Base-by-base conservation (phyloP, 2,797 vertebrate species). In the Pseudochromis fuscus region DNA sequence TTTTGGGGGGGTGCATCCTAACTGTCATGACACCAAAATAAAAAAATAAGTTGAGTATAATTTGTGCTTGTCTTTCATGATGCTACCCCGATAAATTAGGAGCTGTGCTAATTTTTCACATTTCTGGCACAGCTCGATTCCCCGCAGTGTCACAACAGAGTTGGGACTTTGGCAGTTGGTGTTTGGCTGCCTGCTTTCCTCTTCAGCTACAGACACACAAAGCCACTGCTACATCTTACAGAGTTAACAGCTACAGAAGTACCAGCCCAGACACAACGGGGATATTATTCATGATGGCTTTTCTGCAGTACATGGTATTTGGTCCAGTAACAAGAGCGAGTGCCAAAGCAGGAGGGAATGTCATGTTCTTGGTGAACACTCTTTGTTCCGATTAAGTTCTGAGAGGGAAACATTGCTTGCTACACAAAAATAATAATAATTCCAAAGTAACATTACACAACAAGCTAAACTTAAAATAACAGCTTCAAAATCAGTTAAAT, bases 71-170 rank as follows among this genome's bases (percentile, higher is more conserved):
- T 67, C 67, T 73, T 77, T 70, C 40, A 50, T 66, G 68, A 75
- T 51, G 42, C 49, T 45, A 23, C 42, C 51, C 49, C 40, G 59
- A 80, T 72, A 80, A 84, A 84, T 61, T 53, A 82, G 68, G 69
- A 61, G 33, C 37, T 19, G 64, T 76, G 65, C 81, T 82, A 42
- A 81, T 87, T 87, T 84, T 84, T 73, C 71, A 82, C 57, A 27
- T 77, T 81, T 40, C 63, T 84, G 76, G 85, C 75, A 65, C 51
- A 1, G 30, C 50, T 60, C 57, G 56, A 56, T 72, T 72, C 69
- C 72, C 82, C 61, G 37, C 52, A 67, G 82, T 63, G 57, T 73
- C 45, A 59, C 55, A 73, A 37, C 59, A 75, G 61, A 81, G 81
- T 61, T 65, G 62, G 46, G 68, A 78, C 57, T 67, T 63, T 77